These are phyloP conservation scores for Volucella zonaria DNA, from an alignment of 2,888 invertebrate genomes.

Conservation along the genomic window DNA sequence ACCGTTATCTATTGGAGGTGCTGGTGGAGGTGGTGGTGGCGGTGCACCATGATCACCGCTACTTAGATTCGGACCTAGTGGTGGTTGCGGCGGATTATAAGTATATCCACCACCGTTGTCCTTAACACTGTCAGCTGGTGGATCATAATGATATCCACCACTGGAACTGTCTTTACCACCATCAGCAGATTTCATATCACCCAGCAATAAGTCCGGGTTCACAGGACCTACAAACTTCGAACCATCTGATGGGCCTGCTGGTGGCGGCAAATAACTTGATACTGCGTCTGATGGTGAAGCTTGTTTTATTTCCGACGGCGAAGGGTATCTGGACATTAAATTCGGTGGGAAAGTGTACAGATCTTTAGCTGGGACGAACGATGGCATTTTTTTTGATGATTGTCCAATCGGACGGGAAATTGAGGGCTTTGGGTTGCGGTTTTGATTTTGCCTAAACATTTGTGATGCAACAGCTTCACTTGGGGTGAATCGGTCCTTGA, in stretches of 20 bases:
- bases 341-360: slow-evolving; percentile 81
- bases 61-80: slow-evolving; percentile 71
- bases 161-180: slow-evolving; percentile 20
- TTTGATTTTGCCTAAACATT: slow-evolving; percentile 75
- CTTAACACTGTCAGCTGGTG: neutral
- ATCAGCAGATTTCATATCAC: slow-evolving; percentile 34
- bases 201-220: slow-evolving; percentile 75
- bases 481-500: slow-evolving; percentile 81
- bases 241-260: slow-evolving; percentile 78
- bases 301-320: slow-evolving; percentile 77
- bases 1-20: slow-evolving; percentile 76
- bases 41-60: slow-evolving; percentile 75
- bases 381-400: slow-evolving; percentile 76
- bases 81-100: slow-evolving; percentile 35
- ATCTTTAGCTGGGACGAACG: slow-evolving; percentile 78
- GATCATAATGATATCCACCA: slow-evolving; percentile 30
- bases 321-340: slow-evolving; percentile 79
- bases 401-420: slow-evolving; percentile 53
- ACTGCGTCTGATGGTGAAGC: slow-evolving; percentile 77
- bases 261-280: slow-evolving; percentile 80
- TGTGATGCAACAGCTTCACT: slow-evolving; percentile 80
- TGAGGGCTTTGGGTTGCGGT: slow-evolving; percentile 74
- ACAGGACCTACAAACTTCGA: slow-evolving; percentile 76
- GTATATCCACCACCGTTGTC: slow-evolving; percentile 49
- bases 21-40: slow-evolving; percentile 77